Conservation (phyloP, 2,888 invertebrate species). For the Electrophaes corylata region DNA sequence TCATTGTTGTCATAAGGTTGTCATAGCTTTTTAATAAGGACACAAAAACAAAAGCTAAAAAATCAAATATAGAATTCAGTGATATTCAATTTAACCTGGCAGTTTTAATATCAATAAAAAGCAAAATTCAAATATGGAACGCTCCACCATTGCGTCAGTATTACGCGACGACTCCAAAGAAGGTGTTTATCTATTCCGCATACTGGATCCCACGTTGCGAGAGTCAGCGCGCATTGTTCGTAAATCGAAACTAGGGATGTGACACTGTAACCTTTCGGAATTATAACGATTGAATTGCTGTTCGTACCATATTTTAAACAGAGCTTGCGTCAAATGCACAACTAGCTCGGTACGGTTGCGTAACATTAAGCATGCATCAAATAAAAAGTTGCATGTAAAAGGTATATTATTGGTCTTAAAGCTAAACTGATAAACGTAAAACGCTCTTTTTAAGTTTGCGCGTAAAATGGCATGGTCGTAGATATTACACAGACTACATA, state of each 20-base stretch:
- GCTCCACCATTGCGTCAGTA: slow-evolving; percentile 37
- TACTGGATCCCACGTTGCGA: slow-evolving; percentile 37
- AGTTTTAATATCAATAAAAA: slow-evolving; percentile 12
- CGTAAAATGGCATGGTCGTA: too few species aligned
- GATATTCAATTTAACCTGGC: slow-evolving; percentile 2
- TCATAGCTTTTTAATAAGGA: too few species aligned
- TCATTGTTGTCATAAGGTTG: too few species aligned
- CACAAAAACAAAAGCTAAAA: background rate
- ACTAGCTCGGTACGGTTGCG: too few species aligned
- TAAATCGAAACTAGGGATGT: slow-evolving; percentile 51
- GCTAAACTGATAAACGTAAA: too few species aligned
- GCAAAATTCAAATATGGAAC: slow-evolving; percentile 33
- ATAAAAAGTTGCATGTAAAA: too few species aligned
- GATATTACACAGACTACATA: too few species aligned
- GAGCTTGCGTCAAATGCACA: background rate
- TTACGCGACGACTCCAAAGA: slow-evolving; percentile 36
- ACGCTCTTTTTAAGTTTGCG: too few species aligned
- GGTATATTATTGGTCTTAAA: too few species aligned
- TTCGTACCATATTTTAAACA: background rate
- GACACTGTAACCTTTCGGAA: slow-evolving; percentile 14
- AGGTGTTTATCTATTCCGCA: slow-evolving; percentile 39
- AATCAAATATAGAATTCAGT: slow-evolving; percentile 11
- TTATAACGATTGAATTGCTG: slow-evolving; percentile 4
- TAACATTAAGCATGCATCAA: too few species aligned
- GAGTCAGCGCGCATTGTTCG: slow-evolving; percentile 36